Evolutionary conservation across 2,797 vertebrate genomes (phyloP).

Genomic region (Sciurus vulgaris): DNA sequence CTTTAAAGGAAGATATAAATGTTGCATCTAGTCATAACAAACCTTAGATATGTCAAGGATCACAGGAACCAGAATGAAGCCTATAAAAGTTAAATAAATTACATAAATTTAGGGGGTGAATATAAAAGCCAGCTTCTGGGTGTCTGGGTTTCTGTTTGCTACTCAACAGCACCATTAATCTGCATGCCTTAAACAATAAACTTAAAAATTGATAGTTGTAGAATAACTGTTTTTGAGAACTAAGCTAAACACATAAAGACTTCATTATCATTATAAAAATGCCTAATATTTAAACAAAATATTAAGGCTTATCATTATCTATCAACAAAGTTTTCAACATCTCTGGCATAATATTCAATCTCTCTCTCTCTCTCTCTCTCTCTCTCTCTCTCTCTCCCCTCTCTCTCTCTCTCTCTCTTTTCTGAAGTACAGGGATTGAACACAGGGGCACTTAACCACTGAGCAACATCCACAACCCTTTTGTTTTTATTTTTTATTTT

Average conservation of each 20-base stretch:
- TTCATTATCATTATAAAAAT: not conserved
- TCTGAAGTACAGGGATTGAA: too few species aligned
- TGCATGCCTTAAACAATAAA: constrained; percentile 15
- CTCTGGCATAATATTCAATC: not conserved
- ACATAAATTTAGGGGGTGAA: constrained; percentile 37
- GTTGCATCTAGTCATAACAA: constrained; percentile 56
- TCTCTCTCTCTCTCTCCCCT: too few species aligned
- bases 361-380: too few species aligned
- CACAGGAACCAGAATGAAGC: constrained; percentile 58
- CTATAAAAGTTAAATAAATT: constrained; percentile 63
- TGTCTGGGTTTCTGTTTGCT: constrained; percentile 31
- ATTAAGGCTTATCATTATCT: constrained; percentile 2
- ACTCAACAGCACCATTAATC: not conserved
- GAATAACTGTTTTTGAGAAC: not conserved
- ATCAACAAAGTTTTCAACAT: rapidly evolving
- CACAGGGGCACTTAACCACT: too few species aligned
- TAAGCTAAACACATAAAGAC: not conserved
- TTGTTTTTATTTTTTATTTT: too few species aligned
- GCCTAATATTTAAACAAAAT: not conserved
- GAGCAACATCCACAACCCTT: too few species aligned
- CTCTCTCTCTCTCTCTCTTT: too few species aligned
- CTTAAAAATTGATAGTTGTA: constrained; percentile 36
- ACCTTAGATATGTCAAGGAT: constrained; percentile 13
- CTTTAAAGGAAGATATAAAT: constrained; percentile 33
- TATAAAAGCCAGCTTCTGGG: not conserved